phyloP scores from a whole-genome alignment of 2,888 invertebrate species.

The Drepana falcataria region DNA sequence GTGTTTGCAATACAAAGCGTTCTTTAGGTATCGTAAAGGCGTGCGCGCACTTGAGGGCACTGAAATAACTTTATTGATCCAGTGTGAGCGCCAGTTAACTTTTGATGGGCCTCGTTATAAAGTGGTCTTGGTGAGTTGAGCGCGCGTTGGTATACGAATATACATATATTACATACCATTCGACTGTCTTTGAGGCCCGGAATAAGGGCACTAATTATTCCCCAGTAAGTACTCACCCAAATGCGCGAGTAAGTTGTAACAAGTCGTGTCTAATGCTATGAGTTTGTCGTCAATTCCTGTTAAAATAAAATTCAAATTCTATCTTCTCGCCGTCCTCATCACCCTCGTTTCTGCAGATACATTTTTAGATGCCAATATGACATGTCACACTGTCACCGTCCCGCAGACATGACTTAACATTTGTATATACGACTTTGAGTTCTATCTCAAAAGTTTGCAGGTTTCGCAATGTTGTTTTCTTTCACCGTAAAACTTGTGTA shows the following conservation, averaged over 20 bases:
- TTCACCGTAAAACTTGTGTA: too few species aligned
- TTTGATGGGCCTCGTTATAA: constrained; percentile 36
- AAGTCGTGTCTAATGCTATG: neutral
- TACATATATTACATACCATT: neutral
- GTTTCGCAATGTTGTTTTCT: too few species aligned
- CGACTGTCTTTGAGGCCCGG: neutral
- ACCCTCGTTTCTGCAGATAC: too few species aligned
- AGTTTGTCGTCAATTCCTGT: too few species aligned
- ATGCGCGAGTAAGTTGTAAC: neutral
- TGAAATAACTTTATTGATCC: constrained; percentile 45
- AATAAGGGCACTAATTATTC: neutral
- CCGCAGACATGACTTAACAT: too few species aligned
- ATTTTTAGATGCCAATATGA: too few species aligned
- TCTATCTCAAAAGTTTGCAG: too few species aligned
- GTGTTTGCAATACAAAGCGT: neutral
- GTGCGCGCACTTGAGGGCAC: constrained; percentile 20
- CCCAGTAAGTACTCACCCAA: neutral
- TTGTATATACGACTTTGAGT: too few species aligned
- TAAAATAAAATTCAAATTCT: too few species aligned
- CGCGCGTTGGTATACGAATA: constrained; percentile 27
- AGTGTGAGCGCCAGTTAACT: constrained; percentile 23
- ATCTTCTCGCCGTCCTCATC: too few species aligned
- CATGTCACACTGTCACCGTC: too few species aligned
- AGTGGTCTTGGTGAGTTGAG: constrained; percentile 15
- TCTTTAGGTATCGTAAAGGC: constrained; percentile 22